Percentiles rank a stretch among this genome's conserved stretches.
Conservation (phyloP, 2,888 invertebrate species). For the Theretra japonica region DNA sequence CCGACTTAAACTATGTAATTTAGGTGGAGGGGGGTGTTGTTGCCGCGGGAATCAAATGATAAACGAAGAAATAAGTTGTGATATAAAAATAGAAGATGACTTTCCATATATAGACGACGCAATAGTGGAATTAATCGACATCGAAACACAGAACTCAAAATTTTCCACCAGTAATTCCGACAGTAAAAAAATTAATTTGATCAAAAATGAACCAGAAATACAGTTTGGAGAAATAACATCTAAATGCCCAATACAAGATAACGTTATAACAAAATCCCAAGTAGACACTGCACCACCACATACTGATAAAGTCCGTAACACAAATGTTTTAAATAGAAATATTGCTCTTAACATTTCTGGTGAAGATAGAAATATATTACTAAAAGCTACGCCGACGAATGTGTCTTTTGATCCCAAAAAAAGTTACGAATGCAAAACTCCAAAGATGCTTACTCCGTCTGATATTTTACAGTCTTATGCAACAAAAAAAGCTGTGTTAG, state of each 20-base stretch:
- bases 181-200: constrained; percentile 36
- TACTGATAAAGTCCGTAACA: constrained; percentile 37
- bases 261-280: constrained; percentile 23
- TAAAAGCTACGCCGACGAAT: constrained; percentile 29
- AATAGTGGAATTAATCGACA: constrained; percentile 48
- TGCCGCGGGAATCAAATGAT: constrained; percentile 49
- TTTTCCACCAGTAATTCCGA: constrained; percentile 40
- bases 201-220: constrained; percentile 14
- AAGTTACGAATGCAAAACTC: constrained; percentile 27
- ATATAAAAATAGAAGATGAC: constrained; percentile 52
- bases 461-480: constrained; percentile 70
- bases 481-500: constrained; percentile 72
- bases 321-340: constrained; percentile 45
- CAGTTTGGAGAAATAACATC: constrained; percentile 20
- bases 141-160: constrained; percentile 59
- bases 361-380: constrained; percentile 50
- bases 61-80: constrained; percentile 56
- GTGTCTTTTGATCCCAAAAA: not conserved
- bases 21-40: constrained; percentile 47
- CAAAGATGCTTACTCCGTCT: constrained; percentile 33
- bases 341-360: constrained; percentile 50
- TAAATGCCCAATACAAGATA: constrained; percentile 27
- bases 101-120: constrained; percentile 43
- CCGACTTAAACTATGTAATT: constrained; percentile 51
- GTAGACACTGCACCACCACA: constrained; percentile 8